Conservation (phyloP, 2,797 vertebrate species). For the Carduelis carduelis region DNA sequence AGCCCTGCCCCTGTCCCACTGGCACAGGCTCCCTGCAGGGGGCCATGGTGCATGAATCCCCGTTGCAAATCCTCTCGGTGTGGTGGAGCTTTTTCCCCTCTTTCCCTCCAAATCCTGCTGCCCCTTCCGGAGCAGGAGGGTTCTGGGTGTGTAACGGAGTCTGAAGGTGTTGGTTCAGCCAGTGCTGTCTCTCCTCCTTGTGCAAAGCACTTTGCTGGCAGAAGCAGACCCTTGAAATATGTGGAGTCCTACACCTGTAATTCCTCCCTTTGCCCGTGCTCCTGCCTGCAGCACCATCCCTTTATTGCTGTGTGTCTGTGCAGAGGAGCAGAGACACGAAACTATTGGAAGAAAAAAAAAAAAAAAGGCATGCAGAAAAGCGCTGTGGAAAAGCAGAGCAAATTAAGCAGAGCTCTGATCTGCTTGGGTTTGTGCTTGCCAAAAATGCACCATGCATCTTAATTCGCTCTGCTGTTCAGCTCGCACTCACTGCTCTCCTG, state of each 20-base stretch:
- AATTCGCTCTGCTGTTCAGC: slow-evolving; percentile 67
- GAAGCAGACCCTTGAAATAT: slow-evolving; percentile 12
- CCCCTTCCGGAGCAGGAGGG: neutral
- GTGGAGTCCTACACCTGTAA: slow-evolving; percentile 60
- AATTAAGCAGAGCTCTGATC: slow-evolving; percentile 69
- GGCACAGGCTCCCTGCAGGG: neutral
- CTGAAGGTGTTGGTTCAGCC: neutral
- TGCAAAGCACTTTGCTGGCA: slow-evolving; percentile 45
- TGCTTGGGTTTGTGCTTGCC: slow-evolving; percentile 71
- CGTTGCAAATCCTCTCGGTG: neutral
- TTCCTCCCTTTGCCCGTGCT: neutral
- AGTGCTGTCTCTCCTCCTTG: neutral
- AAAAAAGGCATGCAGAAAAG: slow-evolving; percentile 45
- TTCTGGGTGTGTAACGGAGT: neutral
- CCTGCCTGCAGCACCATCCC: slow-evolving; percentile 47
- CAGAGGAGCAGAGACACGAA: slow-evolving; percentile 21
- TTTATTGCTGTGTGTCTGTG: slow-evolving; percentile 13
- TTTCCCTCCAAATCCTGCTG: neutral
- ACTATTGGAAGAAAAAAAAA: neutral
- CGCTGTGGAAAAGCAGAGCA: slow-evolving; percentile 63
- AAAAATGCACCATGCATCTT: slow-evolving; percentile 79
- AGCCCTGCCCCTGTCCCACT: neutral
- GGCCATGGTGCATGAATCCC: neutral
- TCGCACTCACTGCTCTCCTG: slow-evolving; percentile 36
- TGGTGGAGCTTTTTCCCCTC: neutral